Evolutionary conservation across 2,113 vertebrate genomes (phyloP), one percentile per base, ranked within the genome.

Genomic region (Daubentonia madagascariensis): DNA sequence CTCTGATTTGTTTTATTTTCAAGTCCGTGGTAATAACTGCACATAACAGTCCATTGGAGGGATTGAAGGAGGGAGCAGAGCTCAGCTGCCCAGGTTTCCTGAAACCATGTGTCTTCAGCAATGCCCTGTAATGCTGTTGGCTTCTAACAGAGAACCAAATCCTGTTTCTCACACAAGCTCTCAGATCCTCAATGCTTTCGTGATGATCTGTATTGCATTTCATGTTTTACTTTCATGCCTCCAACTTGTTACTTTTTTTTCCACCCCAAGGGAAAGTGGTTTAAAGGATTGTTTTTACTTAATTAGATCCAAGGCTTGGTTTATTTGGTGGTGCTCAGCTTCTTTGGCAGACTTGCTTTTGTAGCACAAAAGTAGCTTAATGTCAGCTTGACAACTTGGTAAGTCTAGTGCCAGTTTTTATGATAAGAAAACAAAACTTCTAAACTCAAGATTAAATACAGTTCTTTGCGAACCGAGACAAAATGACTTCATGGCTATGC

Each of bases 211-310:
- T 75, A 16, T 96, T 67, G n/a, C 8, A 35, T 76, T 68, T 83
- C 65, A 61, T 20, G 79, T 87, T 92, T 92, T n/a, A 67, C 25
- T 79, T 94, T 81, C 35, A 78, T 72, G 37, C 35, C 32, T 63
- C 23, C 7, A 17, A 59, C 12, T 93, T 94, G 8, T 84, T 85
- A 67, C 35, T 2, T 7, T 89, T 72, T 80, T 52, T 52, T 13
- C 61, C 30, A 85, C 63, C 50, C 75, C 92, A 93, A 76, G 63
- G 85, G 78, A 68, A 92, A 94, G 61, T 90, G 30, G n/a, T 73
- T 94, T 96, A 50, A 95, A 90, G 32, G 90, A 85, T 72, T 85
- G 89, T 85, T 96, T 93, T 91, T 87, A 68, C 52, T 91, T 84
- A 95, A 94, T 96, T 81, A 95, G 84, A 89, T 78, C 83, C 40